Evolutionary conservation across 2,113 vertebrate genomes (phyloP), one percentile per base, ranked within the genome.

Genomic region (Ciconia boyciana): DNA sequence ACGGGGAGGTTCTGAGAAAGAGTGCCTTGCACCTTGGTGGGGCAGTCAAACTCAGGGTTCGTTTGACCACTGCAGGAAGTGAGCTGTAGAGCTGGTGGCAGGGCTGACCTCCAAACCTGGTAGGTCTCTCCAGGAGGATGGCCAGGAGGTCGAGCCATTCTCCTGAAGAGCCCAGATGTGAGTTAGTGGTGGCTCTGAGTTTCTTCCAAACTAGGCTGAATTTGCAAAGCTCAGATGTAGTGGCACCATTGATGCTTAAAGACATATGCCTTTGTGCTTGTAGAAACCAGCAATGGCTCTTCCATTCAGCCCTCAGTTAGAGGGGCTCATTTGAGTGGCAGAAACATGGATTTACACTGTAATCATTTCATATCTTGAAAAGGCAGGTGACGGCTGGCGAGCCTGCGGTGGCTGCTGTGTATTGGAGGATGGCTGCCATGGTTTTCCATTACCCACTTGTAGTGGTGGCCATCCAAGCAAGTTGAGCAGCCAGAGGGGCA

Each of bases 381-480:
- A 71, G n/a, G 49, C 1, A 0, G 34, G 28, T 68, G 28, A 9
- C 7, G 1, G 16, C 74, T 69, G 29, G 18, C 0, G 1, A 62
- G 62, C 16, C 49, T 34, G 49, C 26, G 28, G 9, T 55, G 60
- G 10, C 70, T 91, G 58, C 74, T 84, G 7, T 1, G 0, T 46
- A 2, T 12, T 58, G 74, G 55, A 82, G 75, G 70, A 51, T 3
- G 4, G 11, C 34, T 76, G 21, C 34, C 17, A 2, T 1, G 6
- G 15, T 54, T 91, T 83, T 68, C 68, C 9, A 7, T 51, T 66
- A 62, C 17, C 25, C 11, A 4, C 20, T n/a, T 1, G 2, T 28
- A 17, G 15, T 41, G 18, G 2, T 52, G 52, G 19, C 36, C 49
- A 11, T 76, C 39, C 72, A 66, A 61, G 51, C 65, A 62, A 62